A percentile compares a stretch with the other conserved stretches of the same genome.
Evolutionary conservation across 2,888 invertebrate species (phyloP).

Genomic region (Parnassius apollo): DNA sequence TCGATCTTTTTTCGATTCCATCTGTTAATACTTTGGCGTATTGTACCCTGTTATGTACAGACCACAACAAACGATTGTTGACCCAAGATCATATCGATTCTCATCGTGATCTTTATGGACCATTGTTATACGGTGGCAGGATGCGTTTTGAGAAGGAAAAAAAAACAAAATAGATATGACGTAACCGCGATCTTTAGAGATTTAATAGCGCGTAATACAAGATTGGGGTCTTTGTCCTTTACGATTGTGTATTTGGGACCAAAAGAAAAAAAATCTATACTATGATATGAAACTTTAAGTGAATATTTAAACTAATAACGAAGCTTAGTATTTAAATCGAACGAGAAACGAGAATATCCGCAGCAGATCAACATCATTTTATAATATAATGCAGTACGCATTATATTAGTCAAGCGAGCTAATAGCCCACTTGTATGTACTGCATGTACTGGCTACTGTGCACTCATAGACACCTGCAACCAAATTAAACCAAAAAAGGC

Average conservation of each 20-base stretch:
- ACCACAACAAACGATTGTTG: constrained; percentile 66
- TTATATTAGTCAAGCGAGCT: too few relatives aligned
- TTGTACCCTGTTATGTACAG: constrained; percentile 40
- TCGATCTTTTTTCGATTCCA: constrained; percentile 54
- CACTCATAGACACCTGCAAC: too few relatives aligned
- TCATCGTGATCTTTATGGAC: constrained; percentile 54
- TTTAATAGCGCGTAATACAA: constrained; percentile 29
- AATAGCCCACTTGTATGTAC: too few relatives aligned
- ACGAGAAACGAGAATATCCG: too few relatives aligned
- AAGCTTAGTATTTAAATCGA: too few relatives aligned
- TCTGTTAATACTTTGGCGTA: constrained; percentile 59
- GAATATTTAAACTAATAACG: too few relatives aligned
- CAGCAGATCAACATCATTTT: too few relatives aligned
- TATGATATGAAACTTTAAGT: too few relatives aligned
- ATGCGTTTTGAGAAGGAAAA: constrained; percentile 42
- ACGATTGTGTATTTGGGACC: constrained; percentile 10
- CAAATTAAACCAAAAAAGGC: too few relatives aligned
- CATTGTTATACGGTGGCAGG: constrained; percentile 58
- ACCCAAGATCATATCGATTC: constrained; percentile 67
- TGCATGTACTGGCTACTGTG: too few relatives aligned
- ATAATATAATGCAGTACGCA: too few relatives aligned
- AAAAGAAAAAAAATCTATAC: background rate
- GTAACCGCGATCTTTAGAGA: constrained; percentile 43
- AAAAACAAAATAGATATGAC: constrained; percentile 47
- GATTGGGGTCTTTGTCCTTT: constrained; percentile 20